Evolutionary conservation across 2,888 invertebrate genomes (phyloP), one percentile per base, ranked within the genome.

Genomic region (Cosmopolites sordidus): DNA sequence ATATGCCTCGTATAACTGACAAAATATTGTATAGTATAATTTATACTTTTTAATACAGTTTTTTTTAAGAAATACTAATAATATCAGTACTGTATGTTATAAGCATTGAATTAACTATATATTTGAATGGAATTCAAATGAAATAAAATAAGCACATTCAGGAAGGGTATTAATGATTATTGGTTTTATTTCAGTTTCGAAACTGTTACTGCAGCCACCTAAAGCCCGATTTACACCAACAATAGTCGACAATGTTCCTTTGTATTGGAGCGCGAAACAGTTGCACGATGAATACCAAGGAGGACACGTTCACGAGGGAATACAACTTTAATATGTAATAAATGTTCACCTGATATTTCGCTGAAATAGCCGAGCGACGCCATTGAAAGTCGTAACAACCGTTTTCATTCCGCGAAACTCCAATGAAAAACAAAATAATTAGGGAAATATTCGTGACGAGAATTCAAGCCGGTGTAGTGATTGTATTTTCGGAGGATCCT

Each of bases 321-420:
- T 59, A 55, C 53, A 58, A 51, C 54, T 59, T 60, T 60, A 60
- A 60, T 60, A 60, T 59, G 58, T 60, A 60, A 60, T 59, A 60
- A 58, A 60, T 58, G 60, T 60, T 59, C 54, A 58, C 58, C 58
- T 58, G 59, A 48, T 51, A 51, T 54, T 51, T 54, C 30, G 55
- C 47, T 44, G 54, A 53, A 54, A 59, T 47, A 39, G 55, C 43
- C 51, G 27, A 29, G 51, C 45, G 50, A 27, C 33, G 45, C 44
- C 29, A 51, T 48, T 22, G 48, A 49, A 29, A 57, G 51, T 49
- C 47, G 38, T 51, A 54, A 48, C 49, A 50, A 57, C 54, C 43
- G 54, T 46, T 46, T 49, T 45, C 56, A 46, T 56, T 56, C 45
- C 49, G 48, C 52, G 52, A 52, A 44, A 48, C 50, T 42, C 51